Base-by-base conservation (phyloP, 2,888 invertebrate species). In the Scaptomyza flava region DNA sequence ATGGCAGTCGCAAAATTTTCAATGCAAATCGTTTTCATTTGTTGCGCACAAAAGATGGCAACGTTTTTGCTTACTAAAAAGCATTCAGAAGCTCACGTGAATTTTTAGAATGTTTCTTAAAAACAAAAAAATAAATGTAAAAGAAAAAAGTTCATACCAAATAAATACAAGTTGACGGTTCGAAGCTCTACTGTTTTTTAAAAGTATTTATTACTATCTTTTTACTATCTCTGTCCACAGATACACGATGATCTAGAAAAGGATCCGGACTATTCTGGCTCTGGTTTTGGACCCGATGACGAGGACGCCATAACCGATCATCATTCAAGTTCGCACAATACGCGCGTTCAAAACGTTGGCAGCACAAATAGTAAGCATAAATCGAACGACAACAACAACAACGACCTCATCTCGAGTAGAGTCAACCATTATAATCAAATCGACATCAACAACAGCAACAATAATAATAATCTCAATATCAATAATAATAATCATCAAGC, bases 281-380 rank as follows among this genome's bases (percentile, higher is more conserved):
- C 96, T 91, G 97, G 97, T 77, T 95, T 94, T 93, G 96, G 96
- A 77, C 95, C 96, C 73, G 96, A 96, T 93, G 96, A 96, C 94
- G 96, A 96, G 90, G 96, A 95, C 87, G 91, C 92, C 72, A 83
- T 90, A 65, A 90, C 91, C 68, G 89, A 89, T 67, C 87, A 86
- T 66, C 87, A 83, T 33, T 71, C 83, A 71, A 79, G 77, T 63
- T 85, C 84, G 77, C 90, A 88, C 73, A 90, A 89, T 74, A 78
- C 81, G 62, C 89, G 89, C 60, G 79, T 80, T 45, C 87, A 89
- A 56, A 62, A 11, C 61, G 61, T 47, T 45, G 79, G 60, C 71
- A 74, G 72, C 48, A 77, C 89, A 89, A 88, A 88, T 63, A 83
- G 88, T 84, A 89, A 90, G 89, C 89, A 89, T 82, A 89, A 89